Conservation (phyloP, 2,113 vertebrate species). For the Prunella fulvescens region DNA sequence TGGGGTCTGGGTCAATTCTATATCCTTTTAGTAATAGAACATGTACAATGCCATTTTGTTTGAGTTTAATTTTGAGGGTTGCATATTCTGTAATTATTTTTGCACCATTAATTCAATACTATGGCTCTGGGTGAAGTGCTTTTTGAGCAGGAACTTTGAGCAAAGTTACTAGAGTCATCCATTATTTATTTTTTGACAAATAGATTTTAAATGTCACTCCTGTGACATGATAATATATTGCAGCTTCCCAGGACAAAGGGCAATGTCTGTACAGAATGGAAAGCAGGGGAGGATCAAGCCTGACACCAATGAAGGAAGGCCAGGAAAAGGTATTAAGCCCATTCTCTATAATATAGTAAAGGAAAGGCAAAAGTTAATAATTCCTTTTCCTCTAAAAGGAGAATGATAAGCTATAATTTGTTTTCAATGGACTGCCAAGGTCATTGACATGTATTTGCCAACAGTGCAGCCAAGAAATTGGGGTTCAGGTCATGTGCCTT, state of each 20-base stretch:
- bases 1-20: not conserved
- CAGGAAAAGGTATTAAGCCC: not conserved
- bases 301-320: not conserved
- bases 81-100: not conserved
- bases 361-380: not conserved
- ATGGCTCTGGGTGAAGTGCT: not conserved
- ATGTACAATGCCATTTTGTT: not conserved
- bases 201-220: not conserved
- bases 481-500: not conserved
- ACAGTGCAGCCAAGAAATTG: not conserved
- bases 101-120: not conserved
- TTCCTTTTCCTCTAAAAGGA: not conserved
- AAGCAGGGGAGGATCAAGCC: not conserved
- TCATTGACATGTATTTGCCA: not conserved
- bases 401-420: not conserved
- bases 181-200: not conserved
- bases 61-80: not conserved
- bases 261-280: not conserved
- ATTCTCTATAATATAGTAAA: not conserved
- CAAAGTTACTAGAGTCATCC: not conserved
- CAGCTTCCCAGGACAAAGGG: not conserved
- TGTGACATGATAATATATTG: not conserved
- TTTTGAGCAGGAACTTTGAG: not conserved
- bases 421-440: not conserved
- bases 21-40: not conserved